Conservation (phyloP, 2,888 invertebrate genomes). For the Acleris laterana region DNA sequence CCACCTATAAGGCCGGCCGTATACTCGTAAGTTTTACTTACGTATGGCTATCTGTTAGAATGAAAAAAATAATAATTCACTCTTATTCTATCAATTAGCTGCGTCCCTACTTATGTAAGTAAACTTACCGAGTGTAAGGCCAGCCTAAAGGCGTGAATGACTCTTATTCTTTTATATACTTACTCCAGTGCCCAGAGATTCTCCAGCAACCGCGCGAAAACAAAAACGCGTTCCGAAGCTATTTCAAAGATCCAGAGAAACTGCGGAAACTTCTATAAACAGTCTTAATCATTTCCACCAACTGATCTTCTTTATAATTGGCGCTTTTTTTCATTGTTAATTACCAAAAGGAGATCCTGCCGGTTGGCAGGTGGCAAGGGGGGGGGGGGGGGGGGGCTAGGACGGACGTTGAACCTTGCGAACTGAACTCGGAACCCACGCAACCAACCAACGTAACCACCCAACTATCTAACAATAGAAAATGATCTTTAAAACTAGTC, state of each 20-base stretch:
- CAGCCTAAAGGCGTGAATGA: no score
- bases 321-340: conserved; percentile 65
- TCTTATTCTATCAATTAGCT: no score
- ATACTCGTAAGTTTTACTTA: no score
- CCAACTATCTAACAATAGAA: conserved; percentile 43
- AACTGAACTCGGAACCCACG: conserved; percentile 48
- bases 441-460: conserved; percentile 52
- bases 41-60: no score
- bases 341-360: conserved; percentile 71
- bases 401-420: conserved; percentile 78
- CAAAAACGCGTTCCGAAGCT: background rate
- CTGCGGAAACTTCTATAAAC: conserved; percentile 32
- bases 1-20: no score
- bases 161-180: background rate
- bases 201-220: background rate
- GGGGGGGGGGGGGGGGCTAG: conserved; percentile 65
- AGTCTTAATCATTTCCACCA: conserved; percentile 57
- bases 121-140: no score
- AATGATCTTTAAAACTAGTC: conserved; percentile 46
- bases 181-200: background rate
- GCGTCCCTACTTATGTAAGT: no score
- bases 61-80: no score
- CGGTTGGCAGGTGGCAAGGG: conserved; percentile 57
- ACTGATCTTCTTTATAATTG: conserved; percentile 62
- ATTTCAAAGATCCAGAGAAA: conserved; percentile 31